Conservation (phyloP, 2,113 vertebrate genomes). For the Apodemus speciosus region DNA sequence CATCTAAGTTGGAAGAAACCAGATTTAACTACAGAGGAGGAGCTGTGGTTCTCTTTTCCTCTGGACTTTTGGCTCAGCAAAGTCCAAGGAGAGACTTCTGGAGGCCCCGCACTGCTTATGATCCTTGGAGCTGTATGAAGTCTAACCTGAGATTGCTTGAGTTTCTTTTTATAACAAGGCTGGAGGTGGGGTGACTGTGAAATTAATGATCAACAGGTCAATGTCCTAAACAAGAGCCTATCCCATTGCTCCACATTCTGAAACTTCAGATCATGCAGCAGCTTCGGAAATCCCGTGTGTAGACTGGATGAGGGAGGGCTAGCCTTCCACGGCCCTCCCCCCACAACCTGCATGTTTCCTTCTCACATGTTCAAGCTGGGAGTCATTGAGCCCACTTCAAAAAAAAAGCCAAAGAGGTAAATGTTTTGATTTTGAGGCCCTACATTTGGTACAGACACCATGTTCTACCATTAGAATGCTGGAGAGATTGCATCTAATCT, state of each 20-base stretch:
- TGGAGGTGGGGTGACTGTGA: background rate
- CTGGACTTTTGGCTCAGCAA: background rate
- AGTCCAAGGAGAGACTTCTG: background rate
- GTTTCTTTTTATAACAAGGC: background rate
- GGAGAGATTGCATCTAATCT: background rate
- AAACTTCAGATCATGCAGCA: background rate
- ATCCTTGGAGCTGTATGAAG: background rate
- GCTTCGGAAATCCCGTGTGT: background rate
- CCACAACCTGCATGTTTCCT: too few species aligned
- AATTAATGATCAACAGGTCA: background rate
- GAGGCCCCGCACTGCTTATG: background rate
- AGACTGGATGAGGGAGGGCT: background rate
- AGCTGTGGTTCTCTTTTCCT: background rate
- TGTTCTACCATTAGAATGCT: background rate
- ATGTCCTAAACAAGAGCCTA: background rate
- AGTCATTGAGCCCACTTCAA: background rate
- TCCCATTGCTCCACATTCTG: background rate
- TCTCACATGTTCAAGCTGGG: background rate
- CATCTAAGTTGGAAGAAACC: background rate
- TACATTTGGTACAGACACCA: background rate
- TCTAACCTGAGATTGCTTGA: background rate
- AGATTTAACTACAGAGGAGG: background rate
- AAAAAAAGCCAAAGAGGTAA: background rate
- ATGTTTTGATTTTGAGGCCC: background rate
- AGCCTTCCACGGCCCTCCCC: background rate